Conservation (phyloP, 2,797 vertebrate genomes). For the Parauchenoglanis ngamensis region DNA sequence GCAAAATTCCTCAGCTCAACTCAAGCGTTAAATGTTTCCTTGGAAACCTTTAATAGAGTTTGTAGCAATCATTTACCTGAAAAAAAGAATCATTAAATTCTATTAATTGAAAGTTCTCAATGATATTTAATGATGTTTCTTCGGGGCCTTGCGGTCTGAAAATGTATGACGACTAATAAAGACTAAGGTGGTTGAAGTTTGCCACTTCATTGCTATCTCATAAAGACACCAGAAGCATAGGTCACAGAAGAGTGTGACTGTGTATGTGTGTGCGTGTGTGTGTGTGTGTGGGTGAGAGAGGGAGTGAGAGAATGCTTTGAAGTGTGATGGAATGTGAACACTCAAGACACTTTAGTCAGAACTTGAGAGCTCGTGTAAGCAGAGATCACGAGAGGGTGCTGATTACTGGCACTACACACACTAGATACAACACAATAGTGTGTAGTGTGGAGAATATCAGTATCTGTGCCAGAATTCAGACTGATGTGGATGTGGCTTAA, state of each 20-base stretch:
- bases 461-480: not conserved
- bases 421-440: not conserved
- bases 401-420: conserved; percentile 34
- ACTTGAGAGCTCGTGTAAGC: not conserved
- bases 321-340: conserved; percentile 40
- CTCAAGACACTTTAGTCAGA: conserved; percentile 11
- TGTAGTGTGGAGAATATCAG: not conserved
- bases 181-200: not conserved
- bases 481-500: not conserved
- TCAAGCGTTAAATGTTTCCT: not conserved
- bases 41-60: not conserved
- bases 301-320: conserved; percentile 10
- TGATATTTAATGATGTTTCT: not conserved
- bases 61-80: not conserved
- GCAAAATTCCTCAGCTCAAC: not conserved
- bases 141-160: not conserved
- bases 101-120: not conserved
- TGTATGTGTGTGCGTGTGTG: conserved; percentile 13
- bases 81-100: not conserved
- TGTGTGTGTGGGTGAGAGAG: not conserved
- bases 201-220: not conserved
- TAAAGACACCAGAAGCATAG: not conserved
- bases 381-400: conserved; percentile 1
- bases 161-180: not conserved
- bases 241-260: conserved; percentile 8